Evolutionary conservation across 1,140 invertebrate genomes (phyloP), one percentile per base, ranked within the genome.

Genomic region (Vollenhovia emeryi): DNA sequence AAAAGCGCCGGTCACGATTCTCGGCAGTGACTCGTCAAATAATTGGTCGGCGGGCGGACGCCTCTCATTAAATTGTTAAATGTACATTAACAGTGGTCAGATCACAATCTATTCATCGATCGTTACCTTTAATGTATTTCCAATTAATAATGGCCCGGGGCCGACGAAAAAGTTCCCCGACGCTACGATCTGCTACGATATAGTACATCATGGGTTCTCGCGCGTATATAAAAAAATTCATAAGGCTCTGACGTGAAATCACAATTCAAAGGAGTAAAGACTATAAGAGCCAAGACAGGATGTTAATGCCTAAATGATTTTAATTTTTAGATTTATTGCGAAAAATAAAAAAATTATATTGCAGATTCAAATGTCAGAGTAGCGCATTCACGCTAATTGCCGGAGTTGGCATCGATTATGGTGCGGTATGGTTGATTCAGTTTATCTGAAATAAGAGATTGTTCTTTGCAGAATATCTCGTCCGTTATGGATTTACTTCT

Each of bases 41-140:
- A 91, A 90, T 73, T 84, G 91, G 87, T 85, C 90, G 87, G 90
- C 85, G 71, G 89, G 74, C 90, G 89, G 91, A 89, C 78, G 91
- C 80, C 92, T 87, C 87, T 94, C 91, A 93, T 94, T 94, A 93
- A 93, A 94, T 94, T 86, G 92, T 94, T 93, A 93, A 89, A 92
- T 90, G 90, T 92, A 84, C 93, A 93, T 94, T 94, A 93, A 91
- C 90, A 87, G 75, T 64, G 71, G 60, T 88, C 89, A 86, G 91
- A 92, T 91, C 89, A 91, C 85, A 90, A 91, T 90, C 80, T 90
- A 78, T 86, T 89, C 90, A 92, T 93, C 92, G 93, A 94, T 93
- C 91, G 90, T 91, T 91, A 91, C 82, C 86, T 64, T 86, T 93
- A 91, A 92, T 91, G 92, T 87, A 89, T 92, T 91, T 91, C 86